Evolutionary conservation across 1,140 invertebrate genomes (phyloP), one percentile per base, ranked within the genome.

Genomic region (Eupeodes corollae): DNA sequence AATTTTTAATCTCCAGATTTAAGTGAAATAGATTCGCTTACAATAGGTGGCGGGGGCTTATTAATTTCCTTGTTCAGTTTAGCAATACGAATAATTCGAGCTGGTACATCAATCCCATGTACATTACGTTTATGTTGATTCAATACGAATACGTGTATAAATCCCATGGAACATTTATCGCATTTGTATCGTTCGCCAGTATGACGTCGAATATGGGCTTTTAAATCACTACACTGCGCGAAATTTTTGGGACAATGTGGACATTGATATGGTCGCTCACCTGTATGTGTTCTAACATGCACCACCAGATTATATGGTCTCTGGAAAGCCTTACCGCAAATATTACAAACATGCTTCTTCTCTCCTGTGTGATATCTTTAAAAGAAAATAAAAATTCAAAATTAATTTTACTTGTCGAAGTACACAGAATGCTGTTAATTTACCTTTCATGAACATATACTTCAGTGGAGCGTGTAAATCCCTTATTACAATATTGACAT

Each of bases 381-480:
- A n/a, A n/a, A n/a, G 13, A 6, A 48, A 49, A 30, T 11, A 32
- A 15, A 49, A 42, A 16, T 12, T 18, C 5, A 47, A 41, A 37
- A 5, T 14, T 5, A 5, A 26, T 26, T 26, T 5, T 5, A 26
- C 8, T 26, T 26, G 3, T 9, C 2, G 8, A 35, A 40, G 34
- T 16, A 11, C 38, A 30, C 6, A 41, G 15, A 41, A 31, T 3
- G 9, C 32, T 6, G 19, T 26, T 26, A 26, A 26, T 26, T 26
- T 43, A 43, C 42, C 42, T 42, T 45, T 71, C 69, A 49, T 72
- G 71, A 42, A 74, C 64, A 44, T 68, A 67, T 47, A 74, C 50
- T 70, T 69, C 59, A 47, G 74, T 67, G 42, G 73, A 62, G 56
- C 74, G 39, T 44, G 67, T 65, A 55, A 73, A 74, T 42, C 69